Evolutionary conservation across 2,888 invertebrate species (phyloP), one percentile per base, ranked within the genome.

Genomic region (Eledona agricola): DNA sequence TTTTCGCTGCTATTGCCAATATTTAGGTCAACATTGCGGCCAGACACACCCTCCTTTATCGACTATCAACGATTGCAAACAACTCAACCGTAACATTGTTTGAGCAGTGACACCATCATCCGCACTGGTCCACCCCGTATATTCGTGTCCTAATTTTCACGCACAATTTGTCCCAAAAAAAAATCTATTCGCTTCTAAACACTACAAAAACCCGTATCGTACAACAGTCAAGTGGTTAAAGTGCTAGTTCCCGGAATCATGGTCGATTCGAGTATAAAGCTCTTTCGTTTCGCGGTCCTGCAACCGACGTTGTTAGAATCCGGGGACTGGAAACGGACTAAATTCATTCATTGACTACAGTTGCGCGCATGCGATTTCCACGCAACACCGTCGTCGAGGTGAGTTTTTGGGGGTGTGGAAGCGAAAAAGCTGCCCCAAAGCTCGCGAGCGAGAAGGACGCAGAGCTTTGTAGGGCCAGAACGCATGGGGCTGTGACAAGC

Each of bases 261-360:
- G 19, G 4, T 4, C 19, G 19, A 19, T 4, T 19, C 19, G 19
- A 19, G 4, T 19, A 19, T 19, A 19, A 19, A 19, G 5, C 5
- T 19, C 4, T 4, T 25, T 6, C 4, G 3, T 25, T 4, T 25
- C 25, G 25, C 25, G 25, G 49, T 40, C 40, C 49, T 50, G 49
- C 40, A 29, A 38, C 32, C 29, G 37, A 40, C 46, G 46, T 47
- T 53, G 47, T 53, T 53, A 40, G 34, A 53, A 34, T 53, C 47
- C 47, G 47, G 47, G 32, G 47, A 34, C 40, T 53, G 32, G 42
- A 26, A 40, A 53, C 53, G 25, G 53, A 53, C 53, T 53, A 53
- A 52, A 47, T 55, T 60, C 62, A 62, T 62, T 62, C 62, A 62
- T 62, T 60, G 62, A 62, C 62, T 57, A 53, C 35, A 40, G 25